Evolutionary conservation across 2,113 vertebrate genomes (phyloP).

Genomic region (Paraplagusia blochii): DNA sequence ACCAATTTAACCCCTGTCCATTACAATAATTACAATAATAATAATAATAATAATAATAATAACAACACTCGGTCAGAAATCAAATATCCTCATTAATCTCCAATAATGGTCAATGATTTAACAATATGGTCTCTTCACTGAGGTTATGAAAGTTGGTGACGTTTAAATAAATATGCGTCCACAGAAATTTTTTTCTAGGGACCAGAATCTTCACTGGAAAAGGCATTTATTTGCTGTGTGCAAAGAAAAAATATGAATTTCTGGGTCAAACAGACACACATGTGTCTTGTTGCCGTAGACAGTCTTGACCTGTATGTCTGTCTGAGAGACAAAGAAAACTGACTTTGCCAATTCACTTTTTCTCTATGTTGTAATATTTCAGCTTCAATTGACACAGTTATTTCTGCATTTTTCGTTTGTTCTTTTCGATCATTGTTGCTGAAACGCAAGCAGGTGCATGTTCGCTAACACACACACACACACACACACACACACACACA

Average conservation of each 20-base stretch:
- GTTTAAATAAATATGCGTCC: too few species aligned
- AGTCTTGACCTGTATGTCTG: slow-evolving; percentile 30
- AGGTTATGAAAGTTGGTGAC: too few species aligned
- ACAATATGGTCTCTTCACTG: too few species aligned
- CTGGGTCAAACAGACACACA: slow-evolving; percentile 35
- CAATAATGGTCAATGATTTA: too few species aligned
- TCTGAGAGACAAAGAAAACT: slow-evolving; percentile 24
- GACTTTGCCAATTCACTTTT: slow-evolving; percentile 30
- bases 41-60: too few species aligned
- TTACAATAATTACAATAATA: too few species aligned
- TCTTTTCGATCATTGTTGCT: slow-evolving; percentile 29
- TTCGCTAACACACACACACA: neutral
- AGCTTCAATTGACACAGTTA: slow-evolving; percentile 29
- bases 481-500: too few species aligned
- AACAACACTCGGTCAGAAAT: too few species aligned
- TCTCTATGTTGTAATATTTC: slow-evolving; percentile 46
- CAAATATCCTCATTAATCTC: too few species aligned
- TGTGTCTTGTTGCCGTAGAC: slow-evolving; percentile 41
- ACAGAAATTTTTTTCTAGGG: too few species aligned
- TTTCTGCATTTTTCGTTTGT: slow-evolving; percentile 48
- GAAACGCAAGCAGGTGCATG: neutral
- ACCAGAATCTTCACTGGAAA: too few species aligned
- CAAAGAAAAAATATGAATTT: slow-evolving; percentile 32
- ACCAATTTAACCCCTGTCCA: too few species aligned
- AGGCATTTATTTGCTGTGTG: neutral